Conservation (phyloP, 2,888 invertebrate genomes). For the Galeopsomyia nigrocyanea region DNA sequence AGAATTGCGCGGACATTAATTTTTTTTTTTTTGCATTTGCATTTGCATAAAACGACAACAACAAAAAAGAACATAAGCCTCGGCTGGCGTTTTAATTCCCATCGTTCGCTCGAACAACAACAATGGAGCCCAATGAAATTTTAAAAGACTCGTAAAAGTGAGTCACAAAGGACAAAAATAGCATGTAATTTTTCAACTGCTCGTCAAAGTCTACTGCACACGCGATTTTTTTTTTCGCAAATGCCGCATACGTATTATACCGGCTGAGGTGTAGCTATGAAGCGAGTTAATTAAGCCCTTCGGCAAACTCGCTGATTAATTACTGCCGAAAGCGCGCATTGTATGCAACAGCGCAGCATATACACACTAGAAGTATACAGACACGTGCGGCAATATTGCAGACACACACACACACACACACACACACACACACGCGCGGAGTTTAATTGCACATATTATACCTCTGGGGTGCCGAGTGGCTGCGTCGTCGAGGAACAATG, state of each 20-base stretch:
- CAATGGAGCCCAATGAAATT: too few relatives aligned
- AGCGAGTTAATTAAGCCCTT: slow-evolving; percentile 20
- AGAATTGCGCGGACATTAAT: background rate
- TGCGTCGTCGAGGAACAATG: slow-evolving; percentile 92
- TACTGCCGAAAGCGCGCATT: slow-evolving; percentile 8
- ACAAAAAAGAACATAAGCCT: background rate
- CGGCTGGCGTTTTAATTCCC: background rate
- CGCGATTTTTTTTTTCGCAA: too few relatives aligned
- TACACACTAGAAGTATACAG: background rate
- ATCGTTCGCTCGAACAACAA: too few relatives aligned
- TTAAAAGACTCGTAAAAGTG: too few relatives aligned
- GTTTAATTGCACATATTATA: slow-evolving; percentile 54
- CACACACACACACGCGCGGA: background rate
- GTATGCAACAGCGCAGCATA: background rate
- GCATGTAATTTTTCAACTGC: too few relatives aligned
- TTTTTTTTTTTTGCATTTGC: too few relatives aligned
- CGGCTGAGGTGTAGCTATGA: background rate
- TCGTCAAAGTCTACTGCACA: too few relatives aligned
- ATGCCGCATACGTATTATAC: too few relatives aligned
- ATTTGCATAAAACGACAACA: background rate
- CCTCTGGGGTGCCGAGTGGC: slow-evolving; percentile 75
- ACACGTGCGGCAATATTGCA: background rate
- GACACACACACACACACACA: background rate
- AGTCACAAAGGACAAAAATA: too few relatives aligned
- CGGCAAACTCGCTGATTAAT: slow-evolving; percentile 28